Percentiles rank a stretch among this genome's conserved stretches.
Conservation (phyloP, 2,113 vertebrate species). For the Vulpes ferrilata region DNA sequence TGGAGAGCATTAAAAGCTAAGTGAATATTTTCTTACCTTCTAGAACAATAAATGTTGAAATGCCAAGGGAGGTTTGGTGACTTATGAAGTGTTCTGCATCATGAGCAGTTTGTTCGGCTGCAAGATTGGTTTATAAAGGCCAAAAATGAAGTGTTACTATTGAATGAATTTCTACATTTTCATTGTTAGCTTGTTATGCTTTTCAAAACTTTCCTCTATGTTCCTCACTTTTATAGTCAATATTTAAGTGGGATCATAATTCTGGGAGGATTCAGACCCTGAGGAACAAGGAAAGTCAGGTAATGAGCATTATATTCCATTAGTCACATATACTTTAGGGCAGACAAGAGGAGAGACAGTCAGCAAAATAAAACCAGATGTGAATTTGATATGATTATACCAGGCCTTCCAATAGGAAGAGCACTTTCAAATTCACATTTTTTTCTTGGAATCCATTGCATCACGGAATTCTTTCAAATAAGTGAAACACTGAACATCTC, state of each 20-base stretch:
- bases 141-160: conserved; percentile 66
- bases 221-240: conserved; percentile 53
- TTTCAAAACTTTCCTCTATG: conserved; percentile 54
- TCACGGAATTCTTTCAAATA: conserved; percentile 68
- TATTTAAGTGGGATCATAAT: conserved; percentile 61
- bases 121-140: conserved; percentile 10
- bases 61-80: conserved; percentile 48
- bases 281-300: conserved; percentile 56
- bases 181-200: neutral
- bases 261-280: conserved; percentile 40
- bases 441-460: conserved; percentile 65
- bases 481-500: conserved; percentile 64
- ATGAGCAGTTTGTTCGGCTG: conserved; percentile 19
- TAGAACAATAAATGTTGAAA: conserved; percentile 64
- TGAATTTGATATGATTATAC: conserved; percentile 60
- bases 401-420: conserved; percentile 63
- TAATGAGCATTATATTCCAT: conserved; percentile 46
- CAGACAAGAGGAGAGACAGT: conserved; percentile 56
- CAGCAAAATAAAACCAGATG: conserved; percentile 79
- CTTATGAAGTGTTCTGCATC: conserved; percentile 64
- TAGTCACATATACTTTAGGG: conserved; percentile 56
- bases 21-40: conserved; percentile 57
- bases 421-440: conserved; percentile 67
- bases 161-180: conserved; percentile 59
- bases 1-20: conserved; percentile 67